phyloP scores from a whole-genome alignment of 2,888 invertebrate species.

The Incurvaria masculella region DNA sequence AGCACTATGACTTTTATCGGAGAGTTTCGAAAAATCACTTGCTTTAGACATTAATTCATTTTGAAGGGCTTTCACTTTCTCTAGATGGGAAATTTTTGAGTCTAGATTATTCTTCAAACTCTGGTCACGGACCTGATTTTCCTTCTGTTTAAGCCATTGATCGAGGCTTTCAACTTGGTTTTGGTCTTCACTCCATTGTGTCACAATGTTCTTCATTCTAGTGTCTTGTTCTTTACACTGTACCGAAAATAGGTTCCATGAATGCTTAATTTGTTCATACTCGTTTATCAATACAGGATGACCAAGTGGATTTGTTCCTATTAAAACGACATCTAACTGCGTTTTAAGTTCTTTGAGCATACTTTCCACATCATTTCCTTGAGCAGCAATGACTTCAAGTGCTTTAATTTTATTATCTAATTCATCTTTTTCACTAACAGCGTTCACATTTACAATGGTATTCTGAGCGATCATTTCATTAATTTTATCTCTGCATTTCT shows the following conservation, averaged over 20 bases:
- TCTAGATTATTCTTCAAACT: slow-evolving; percentile 82
- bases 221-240: slow-evolving; percentile 69
- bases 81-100: slow-evolving; percentile 74
- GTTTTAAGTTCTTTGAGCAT: slow-evolving; percentile 67
- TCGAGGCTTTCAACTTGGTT: slow-evolving; percentile 73
- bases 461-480: slow-evolving; percentile 77
- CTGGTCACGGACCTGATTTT: slow-evolving; percentile 83
- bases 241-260: slow-evolving; percentile 72
- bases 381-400: slow-evolving; percentile 71
- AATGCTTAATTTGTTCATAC: slow-evolving; percentile 68
- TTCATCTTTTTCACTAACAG: slow-evolving; percentile 74
- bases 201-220: slow-evolving; percentile 71
- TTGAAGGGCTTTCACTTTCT: slow-evolving; percentile 70
- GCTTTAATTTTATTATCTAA: slow-evolving; percentile 71
- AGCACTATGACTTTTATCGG: slow-evolving; percentile 66
- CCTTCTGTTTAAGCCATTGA: slow-evolving; percentile 83
- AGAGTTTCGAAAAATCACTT: slow-evolving; percentile 63
- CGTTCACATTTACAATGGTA: slow-evolving; percentile 71
- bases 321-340: slow-evolving; percentile 68
- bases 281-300: slow-evolving; percentile 70
- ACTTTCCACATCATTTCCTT: slow-evolving; percentile 70
- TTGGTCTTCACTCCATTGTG: slow-evolving; percentile 80
- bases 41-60: slow-evolving; percentile 67
- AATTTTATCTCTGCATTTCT: slow-evolving; percentile 80
- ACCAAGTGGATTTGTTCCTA: slow-evolving; percentile 73